Conservation (phyloP, 1,140 invertebrate species). For the Oedothorax gibbosus region DNA sequence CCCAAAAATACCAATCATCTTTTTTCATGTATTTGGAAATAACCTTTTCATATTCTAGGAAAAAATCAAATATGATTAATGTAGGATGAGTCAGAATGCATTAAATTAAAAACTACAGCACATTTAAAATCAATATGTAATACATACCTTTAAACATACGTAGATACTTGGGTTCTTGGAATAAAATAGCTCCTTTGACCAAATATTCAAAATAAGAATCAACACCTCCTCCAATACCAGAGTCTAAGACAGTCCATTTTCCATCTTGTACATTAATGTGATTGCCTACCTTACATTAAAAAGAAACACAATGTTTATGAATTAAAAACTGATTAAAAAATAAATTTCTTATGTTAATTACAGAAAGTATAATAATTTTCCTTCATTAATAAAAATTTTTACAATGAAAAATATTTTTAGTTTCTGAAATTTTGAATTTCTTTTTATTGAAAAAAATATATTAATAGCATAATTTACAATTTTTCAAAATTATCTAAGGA, state of each 20-base stretch:
- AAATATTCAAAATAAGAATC: conserved; percentile 99
- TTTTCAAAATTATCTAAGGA: neutral
- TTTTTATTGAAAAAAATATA: no score
- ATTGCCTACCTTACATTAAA: conserved; percentile 80
- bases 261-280: conserved; percentile 96
- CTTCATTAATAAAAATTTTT: no score
- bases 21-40: conserved; percentile 90
- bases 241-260: conserved; percentile 96
- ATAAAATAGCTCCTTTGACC: conserved; percentile 87
- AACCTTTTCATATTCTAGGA: conserved; percentile 77
- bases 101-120: no score
- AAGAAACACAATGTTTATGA: neutral
- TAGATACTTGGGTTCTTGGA: conserved; percentile 85
- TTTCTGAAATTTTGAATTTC: no score
- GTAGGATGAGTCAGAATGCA: neutral
- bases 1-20: conserved; percentile 78
- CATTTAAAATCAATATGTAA: neutral
- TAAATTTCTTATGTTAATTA: no score
- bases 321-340: neutral
- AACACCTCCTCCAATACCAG: conserved; percentile 91
- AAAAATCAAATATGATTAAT: conserved; percentile 14
- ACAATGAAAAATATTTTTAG: no score
- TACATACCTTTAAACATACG: conserved; percentile 82
- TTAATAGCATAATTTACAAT: neutral
- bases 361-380: no score